Evolutionary conservation across 2,113 vertebrate species (phyloP).

Genomic region (Dicerorhinus sumatrensis): DNA sequence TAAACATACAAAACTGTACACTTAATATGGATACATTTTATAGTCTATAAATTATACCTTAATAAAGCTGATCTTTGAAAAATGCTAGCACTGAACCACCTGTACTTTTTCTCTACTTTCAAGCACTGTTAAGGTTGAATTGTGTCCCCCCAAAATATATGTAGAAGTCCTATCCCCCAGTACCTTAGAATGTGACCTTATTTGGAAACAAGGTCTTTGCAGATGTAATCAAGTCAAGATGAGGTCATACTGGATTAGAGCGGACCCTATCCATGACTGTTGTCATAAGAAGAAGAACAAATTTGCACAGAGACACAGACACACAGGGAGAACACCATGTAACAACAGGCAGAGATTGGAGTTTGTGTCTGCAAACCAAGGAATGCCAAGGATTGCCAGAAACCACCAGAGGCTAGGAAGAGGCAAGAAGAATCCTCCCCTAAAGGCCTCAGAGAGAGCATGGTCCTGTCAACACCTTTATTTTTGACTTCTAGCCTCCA

Average conservation of each 20-base stretch:
- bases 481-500: neutral
- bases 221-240: neutral
- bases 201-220: neutral
- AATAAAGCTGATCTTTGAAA: neutral
- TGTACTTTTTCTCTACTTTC: neutral
- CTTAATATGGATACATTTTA: neutral
- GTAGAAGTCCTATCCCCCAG: neutral
- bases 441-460: neutral
- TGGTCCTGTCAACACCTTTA: neutral
- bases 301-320: neutral
- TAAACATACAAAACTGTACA: neutral
- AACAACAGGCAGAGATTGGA: neutral
- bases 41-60: neutral
- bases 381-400: neutral
- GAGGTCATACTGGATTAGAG: neutral
- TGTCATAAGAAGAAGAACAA: neutral
- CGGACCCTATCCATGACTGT: neutral
- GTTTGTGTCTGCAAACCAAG: neutral
- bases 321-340: neutral
- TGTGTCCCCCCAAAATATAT: neutral
- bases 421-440: neutral
- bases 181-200: neutral
- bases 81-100: neutral
- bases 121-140: neutral
- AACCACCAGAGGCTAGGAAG: neutral